phyloP scores from a whole-genome alignment of 2,797 vertebrate species.

The Sebastes ruberrimus region DNA sequence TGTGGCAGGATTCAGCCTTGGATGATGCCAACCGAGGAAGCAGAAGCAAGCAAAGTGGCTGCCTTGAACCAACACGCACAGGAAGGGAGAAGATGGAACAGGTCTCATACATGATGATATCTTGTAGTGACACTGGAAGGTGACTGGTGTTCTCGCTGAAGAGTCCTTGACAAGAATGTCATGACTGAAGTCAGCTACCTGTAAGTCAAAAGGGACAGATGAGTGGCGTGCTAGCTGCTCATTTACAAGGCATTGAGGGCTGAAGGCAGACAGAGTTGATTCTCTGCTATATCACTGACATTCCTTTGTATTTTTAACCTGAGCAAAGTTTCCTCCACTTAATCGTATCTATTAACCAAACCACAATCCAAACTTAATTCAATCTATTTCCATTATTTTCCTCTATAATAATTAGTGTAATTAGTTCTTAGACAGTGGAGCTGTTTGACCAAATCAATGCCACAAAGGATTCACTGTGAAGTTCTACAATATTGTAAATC shows the following conservation, averaged over 20 bases:
- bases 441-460: constrained; percentile 23
- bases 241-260: neutral
- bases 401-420: constrained; percentile 7
- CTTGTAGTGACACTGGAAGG: constrained; percentile 7
- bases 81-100: neutral
- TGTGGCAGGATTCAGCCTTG: neutral
- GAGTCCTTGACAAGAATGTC: constrained; percentile 7
- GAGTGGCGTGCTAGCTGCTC: neutral
- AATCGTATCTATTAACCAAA: constrained; percentile 1
- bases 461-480: constrained; percentile 1
- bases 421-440: constrained; percentile 12
- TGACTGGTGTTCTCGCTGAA: constrained; percentile 1
- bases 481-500: constrained; percentile 22
- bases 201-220: neutral
- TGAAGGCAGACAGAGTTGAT: neutral
- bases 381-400: constrained; percentile 2
- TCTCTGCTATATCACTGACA: neutral
- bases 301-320: neutral
- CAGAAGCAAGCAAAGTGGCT: neutral
- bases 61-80: neutral
- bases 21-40: neutral
- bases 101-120: neutral
- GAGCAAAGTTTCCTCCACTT: neutral
- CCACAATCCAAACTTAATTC: neutral
- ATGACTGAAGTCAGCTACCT: neutral